Percentiles rank a stretch among this genome's conserved stretches.
phyloP scores from a whole-genome alignment of 2,113 vertebrate genomes.

The Raja brachyura region DNA sequence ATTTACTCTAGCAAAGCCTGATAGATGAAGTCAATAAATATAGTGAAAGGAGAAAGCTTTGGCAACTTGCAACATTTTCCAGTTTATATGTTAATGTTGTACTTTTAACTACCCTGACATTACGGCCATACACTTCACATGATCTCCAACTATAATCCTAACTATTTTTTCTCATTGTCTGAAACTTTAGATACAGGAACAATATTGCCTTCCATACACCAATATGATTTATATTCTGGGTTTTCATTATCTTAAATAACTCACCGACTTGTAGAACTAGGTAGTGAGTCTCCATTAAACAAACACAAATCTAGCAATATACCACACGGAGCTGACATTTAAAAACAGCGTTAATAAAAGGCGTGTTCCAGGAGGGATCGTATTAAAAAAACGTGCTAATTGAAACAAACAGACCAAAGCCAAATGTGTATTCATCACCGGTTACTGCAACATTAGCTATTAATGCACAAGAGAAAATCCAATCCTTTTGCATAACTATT shows the following conservation, averaged over 20 bases:
- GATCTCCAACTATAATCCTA: neutral
- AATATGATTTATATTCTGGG: neutral
- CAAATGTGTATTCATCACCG: neutral
- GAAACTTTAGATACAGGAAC: neutral
- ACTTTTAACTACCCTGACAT: neutral
- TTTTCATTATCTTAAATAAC: neutral
- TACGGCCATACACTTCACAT: neutral
- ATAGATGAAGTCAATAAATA: neutral
- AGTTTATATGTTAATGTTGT: neutral
- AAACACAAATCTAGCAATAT: neutral
- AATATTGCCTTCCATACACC: neutral
- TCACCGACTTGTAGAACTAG: neutral
- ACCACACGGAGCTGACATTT: neutral
- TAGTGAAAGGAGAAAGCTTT: neutral
- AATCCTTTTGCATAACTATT: neutral
- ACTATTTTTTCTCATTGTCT: neutral
- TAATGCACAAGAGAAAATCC: neutral
- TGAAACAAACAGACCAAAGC: conserved; percentile 11
- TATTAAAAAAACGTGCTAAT: conserved; percentile 11
- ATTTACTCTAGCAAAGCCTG: neutral
- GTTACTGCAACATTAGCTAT: conserved; percentile 22
- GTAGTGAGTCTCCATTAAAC: neutral
- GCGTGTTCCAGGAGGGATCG: neutral
- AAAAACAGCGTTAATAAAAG: neutral
- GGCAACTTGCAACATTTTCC: neutral